phyloP scores from a whole-genome alignment of 30 jellyfish, hydroid and myxozoan genomes.

The Phacellophora camtschatica region DNA sequence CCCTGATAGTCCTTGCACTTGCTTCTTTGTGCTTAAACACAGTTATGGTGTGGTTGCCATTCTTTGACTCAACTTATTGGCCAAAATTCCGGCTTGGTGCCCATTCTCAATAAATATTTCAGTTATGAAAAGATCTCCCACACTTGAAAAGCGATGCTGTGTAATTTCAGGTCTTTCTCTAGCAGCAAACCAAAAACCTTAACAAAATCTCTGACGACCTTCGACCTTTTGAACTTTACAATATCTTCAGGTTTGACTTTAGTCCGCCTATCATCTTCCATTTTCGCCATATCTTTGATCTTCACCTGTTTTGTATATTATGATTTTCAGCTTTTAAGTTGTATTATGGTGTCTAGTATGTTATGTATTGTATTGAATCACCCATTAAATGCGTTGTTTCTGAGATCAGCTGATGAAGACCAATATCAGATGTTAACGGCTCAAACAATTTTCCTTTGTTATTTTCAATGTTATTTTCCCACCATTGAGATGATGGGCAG shows the following conservation, averaged over 20 bases:
- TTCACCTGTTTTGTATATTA: slow-evolving; percentile 4
- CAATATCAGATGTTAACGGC: neutral
- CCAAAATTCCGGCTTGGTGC: slow-evolving; percentile 34
- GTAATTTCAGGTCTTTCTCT: slow-evolving; percentile 1
- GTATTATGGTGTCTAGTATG: too few species aligned
- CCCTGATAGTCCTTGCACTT: slow-evolving; percentile 31
- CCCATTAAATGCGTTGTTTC: neutral
- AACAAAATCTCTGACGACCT: neutral
- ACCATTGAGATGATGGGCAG: slow-evolving; percentile 33
- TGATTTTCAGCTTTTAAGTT: slow-evolving; percentile 24
- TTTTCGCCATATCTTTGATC: slow-evolving; percentile 25
- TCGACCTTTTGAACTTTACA: neutral
- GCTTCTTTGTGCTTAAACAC: slow-evolving; percentile 46
- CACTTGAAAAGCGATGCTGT: slow-evolving; percentile 27
- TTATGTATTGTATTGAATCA: too few species aligned
- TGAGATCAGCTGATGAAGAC: slow-evolving; percentile 5
- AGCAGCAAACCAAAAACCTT: neutral
- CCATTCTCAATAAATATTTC: slow-evolving; percentile 27
- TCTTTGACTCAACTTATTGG: slow-evolving; percentile 8
- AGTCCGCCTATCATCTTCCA: slow-evolving; percentile 17
- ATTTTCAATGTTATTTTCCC: slow-evolving; percentile 3
- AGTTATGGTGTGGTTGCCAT: neutral
- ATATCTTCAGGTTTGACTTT: slow-evolving; percentile 4
- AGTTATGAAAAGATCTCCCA: slow-evolving; percentile 11
- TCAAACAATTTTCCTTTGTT: neutral